Percentiles rank a stretch among this genome's conserved stretches.
Conservation (phyloP, 2,113 vertebrate genomes). For the Clupea harengus region DNA sequence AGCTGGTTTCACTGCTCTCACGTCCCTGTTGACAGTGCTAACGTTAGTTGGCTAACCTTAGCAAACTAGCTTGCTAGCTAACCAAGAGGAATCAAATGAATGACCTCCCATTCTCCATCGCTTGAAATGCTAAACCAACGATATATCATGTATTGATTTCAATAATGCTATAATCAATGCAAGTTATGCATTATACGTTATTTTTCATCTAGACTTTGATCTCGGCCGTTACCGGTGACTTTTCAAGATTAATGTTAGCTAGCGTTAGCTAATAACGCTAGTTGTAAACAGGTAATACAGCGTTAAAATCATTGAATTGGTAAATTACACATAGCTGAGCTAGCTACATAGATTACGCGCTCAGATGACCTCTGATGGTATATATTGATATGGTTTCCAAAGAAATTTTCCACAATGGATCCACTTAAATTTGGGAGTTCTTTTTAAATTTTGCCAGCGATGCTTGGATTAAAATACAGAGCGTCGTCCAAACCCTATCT, state of each 20-base stretch:
- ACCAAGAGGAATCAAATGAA: slow-evolving; percentile 62
- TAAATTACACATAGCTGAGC: not conserved
- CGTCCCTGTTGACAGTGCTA: slow-evolving; percentile 6
- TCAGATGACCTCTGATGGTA: not conserved
- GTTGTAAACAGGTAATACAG: slow-evolving; percentile 3
- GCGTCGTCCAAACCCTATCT: not conserved
- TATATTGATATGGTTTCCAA: not conserved
- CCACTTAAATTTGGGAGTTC: not conserved
- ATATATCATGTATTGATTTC: not conserved
- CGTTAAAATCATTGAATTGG: not conserved
- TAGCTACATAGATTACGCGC: not conserved
- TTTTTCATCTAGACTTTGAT: not conserved
- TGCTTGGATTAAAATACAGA: not conserved
- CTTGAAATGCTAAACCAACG: not conserved
- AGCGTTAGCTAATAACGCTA: slow-evolving; percentile 26
- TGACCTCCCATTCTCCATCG: slow-evolving; percentile 72
- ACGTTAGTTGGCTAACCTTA: not conserved
- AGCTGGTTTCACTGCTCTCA: not conserved
- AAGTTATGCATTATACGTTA: not conserved
- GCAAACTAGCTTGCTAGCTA: not conserved
- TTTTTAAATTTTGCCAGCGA: not conserved
- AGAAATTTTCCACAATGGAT: not conserved
- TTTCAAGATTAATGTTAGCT: not conserved
- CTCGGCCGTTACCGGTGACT: not conserved
- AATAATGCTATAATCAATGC: not conserved